Percentiles rank a stretch among this genome's conserved stretches.
Conservation (phyloP, 2,888 invertebrate species). For the Anagyrus pseudococci region DNA sequence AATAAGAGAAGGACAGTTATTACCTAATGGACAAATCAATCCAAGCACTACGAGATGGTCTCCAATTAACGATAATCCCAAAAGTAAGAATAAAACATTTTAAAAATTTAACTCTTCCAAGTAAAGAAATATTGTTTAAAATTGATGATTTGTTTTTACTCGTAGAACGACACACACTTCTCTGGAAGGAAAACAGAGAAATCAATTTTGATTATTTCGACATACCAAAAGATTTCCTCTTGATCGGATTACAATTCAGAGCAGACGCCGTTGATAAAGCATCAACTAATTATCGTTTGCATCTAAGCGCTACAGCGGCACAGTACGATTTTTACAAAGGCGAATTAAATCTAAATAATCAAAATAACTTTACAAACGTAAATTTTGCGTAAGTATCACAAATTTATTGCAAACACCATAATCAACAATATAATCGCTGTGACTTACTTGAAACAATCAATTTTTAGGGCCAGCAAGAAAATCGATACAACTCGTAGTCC, state of each 20-base stretch:
- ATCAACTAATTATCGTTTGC: neutral
- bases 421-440: no score
- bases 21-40: conserved; percentile 72
- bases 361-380: neutral
- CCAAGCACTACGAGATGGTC: conserved; percentile 69
- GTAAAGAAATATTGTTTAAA: no score
- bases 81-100: neutral
- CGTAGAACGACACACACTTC: neutral
- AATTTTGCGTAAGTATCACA: no score
- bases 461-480: neutral
- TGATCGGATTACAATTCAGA: conserved; percentile 77
- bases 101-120: no score
- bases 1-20: conserved; percentile 76
- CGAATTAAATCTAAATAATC: neutral
- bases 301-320: neutral
- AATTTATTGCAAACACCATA: no score
- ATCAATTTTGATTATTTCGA: conserved; percentile 82
- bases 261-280: neutral
- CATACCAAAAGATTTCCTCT: conserved; percentile 70
- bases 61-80: conserved; percentile 64
- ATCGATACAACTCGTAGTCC: neutral
- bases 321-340: neutral
- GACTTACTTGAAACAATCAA: no score
- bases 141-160: neutral
- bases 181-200: conserved; percentile 71